These are phyloP conservation scores for Myopa tessellatipennis DNA, from an alignment of 2,888 invertebrate genomes.

Conservation along the genomic window DNA sequence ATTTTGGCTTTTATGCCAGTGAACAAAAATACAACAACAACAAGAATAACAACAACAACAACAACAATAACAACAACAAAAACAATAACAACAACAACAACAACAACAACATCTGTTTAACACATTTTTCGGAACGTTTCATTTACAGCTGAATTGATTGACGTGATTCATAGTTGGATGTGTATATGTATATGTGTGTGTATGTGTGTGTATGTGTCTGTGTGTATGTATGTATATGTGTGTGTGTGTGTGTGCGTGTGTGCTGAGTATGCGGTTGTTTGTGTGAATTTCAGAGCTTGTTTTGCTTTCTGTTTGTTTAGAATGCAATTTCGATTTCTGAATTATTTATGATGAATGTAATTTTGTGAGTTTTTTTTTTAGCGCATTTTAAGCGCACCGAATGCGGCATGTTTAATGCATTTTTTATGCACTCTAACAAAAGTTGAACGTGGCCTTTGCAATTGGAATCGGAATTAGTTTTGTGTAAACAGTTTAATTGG, in stretches of 20 bases:
- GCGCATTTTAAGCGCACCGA: no score
- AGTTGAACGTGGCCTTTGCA: no score
- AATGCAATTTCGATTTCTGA: constrained; percentile 28
- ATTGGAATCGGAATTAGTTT: no score
- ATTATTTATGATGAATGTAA: constrained; percentile 26
- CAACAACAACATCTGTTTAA: neutral
- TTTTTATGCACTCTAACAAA: neutral
- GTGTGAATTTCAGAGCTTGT: neutral
- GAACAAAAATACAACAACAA: no score
- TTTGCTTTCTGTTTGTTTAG: constrained; percentile 9
- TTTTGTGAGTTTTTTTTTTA: neutral
- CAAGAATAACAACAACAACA: neutral
- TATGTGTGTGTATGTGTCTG: neutral
- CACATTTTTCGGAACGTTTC: neutral
- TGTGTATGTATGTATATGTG: neutral
- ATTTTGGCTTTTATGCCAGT: neutral
- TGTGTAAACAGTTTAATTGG: no score
- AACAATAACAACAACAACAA: no score
- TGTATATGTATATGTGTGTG: neutral
- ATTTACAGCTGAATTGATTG: neutral
- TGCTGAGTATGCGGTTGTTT: neutral
- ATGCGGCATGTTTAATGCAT: neutral
- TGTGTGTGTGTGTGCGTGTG: neutral
- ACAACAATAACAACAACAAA: neutral
- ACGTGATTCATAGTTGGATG: neutral